phyloP scores from a whole-genome alignment of 2,113 vertebrate species.

The Xenopus borealis region DNA sequence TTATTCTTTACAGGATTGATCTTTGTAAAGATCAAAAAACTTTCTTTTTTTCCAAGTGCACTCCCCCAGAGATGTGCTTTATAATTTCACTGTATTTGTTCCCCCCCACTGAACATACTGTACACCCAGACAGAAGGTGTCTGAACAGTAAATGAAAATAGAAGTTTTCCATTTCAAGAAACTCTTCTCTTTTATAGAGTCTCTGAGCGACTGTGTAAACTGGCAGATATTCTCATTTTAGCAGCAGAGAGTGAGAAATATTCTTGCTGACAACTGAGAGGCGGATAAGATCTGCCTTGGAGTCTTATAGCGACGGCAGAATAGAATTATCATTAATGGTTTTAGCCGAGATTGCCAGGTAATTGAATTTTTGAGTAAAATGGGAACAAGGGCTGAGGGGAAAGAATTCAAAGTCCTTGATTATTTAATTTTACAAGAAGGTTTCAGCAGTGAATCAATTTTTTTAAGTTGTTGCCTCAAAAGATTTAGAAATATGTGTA shows the following conservation, averaged over 20 bases:
- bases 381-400: no score
- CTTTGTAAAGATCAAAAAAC: neutral
- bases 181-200: slow-evolving; percentile 8
- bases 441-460: no score
- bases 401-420: no score
- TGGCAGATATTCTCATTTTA: slow-evolving; percentile 41
- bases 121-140: neutral
- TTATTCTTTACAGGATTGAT: slow-evolving; percentile 6
- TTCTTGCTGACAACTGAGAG: slow-evolving; percentile 51
- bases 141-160: slow-evolving; percentile 52
- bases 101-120: no score
- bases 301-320: slow-evolving; percentile 60
- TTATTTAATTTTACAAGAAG: no score
- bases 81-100: slow-evolving; percentile 47
- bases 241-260: slow-evolving; percentile 43
- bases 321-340: slow-evolving; percentile 60
- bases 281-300: slow-evolving; percentile 59
- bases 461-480: no score
- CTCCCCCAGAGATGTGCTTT: slow-evolving; percentile 42
- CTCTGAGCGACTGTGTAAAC: slow-evolving; percentile 24
- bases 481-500: no score
- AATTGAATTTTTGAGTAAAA: slow-evolving; percentile 61
- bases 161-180: slow-evolving; percentile 44
- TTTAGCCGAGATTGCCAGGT: slow-evolving; percentile 60
- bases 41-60: slow-evolving; percentile 31